Evolutionary conservation across 2,888 invertebrate species (phyloP), one percentile per base, ranked within the genome.

Genomic region (Matsumyia berberina): DNA sequence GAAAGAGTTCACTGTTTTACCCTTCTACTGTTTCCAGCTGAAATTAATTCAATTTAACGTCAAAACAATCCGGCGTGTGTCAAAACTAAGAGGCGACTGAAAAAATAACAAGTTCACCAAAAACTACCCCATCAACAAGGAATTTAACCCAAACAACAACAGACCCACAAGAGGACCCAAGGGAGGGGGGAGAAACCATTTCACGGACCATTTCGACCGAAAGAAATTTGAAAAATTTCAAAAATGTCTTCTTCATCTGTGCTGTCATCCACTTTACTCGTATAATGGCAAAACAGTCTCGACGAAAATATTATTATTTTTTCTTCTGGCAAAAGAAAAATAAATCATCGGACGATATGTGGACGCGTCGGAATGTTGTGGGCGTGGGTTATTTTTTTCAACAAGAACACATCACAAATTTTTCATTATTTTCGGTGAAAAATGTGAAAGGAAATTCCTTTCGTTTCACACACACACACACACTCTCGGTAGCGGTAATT

Each of bases 201-300:
- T 37, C 29, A n/a, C 3, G 8, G 15, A 15, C 31, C 12, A 42
- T 19, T 72, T 51, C 51, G 7, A 9, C 17, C 3, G 29, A 57
- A 35, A 58, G 5, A 33, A 76, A 76, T 66, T 49, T 35, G 37
- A 66, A 58, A 42, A 55, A 67, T 76, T 53, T 53, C 19, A 33
- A 73, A 60, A 51, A 62, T 53, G 4, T 31, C 42, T 24, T 62
- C 73, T 62, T 46, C 73, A 24, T 24, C 24, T 24, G 24, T 73
- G 60, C 77, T 78, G 72, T 83, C 67, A 39, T 78, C 73, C 60
- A 78, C 57, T 69, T 73, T 78, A n/a, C n/a, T n/a, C n/a, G n/a
- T n/a, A 73, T 62, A 73, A 57, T 78, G 78, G 67, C 67, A 62
- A n/a, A n/a, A 62, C 39, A 35, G 31, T 62, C 46, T 57, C 37